phyloP scores from a whole-genome alignment of 1,140 invertebrate species.

The Argopecten irradians region DNA sequence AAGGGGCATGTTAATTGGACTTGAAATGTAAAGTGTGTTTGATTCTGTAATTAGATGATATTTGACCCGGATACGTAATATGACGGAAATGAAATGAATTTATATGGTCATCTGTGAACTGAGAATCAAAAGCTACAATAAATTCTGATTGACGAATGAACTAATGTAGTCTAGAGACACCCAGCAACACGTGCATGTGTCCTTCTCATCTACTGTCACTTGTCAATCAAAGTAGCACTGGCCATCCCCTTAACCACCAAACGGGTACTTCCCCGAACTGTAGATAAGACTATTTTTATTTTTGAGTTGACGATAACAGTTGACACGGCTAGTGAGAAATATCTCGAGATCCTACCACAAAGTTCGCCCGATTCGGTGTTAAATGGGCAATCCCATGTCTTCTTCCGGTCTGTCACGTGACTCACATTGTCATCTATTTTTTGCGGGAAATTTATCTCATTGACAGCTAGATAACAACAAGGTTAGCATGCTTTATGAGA shows the following conservation, averaged over 20 bases:
- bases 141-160: background rate
- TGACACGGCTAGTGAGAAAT: background rate
- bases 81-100: no score
- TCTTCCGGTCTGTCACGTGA: conserved; percentile 6
- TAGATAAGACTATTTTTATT: conserved; percentile 19
- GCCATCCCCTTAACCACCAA: background rate
- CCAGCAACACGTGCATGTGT: conserved; percentile 4
- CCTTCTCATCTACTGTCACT: background rate
- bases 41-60: no score
- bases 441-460: background rate
- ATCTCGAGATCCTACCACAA: background rate
- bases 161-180: background rate
- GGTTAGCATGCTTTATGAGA: background rate
- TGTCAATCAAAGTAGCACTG: background rate
- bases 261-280: background rate
- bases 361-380: background rate
- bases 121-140: background rate
- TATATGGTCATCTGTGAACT: background rate
- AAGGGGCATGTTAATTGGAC: no score
- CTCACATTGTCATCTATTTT: background rate
- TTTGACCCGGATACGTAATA: no score
- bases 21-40: no score
- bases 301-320: conserved; percentile 12
- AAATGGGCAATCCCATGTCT: background rate
- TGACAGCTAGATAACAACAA: background rate